These are phyloP conservation scores for Torymus aiolomorphi DNA, from an alignment of 2,888 invertebrate genomes.

Conservation along the genomic window DNA sequence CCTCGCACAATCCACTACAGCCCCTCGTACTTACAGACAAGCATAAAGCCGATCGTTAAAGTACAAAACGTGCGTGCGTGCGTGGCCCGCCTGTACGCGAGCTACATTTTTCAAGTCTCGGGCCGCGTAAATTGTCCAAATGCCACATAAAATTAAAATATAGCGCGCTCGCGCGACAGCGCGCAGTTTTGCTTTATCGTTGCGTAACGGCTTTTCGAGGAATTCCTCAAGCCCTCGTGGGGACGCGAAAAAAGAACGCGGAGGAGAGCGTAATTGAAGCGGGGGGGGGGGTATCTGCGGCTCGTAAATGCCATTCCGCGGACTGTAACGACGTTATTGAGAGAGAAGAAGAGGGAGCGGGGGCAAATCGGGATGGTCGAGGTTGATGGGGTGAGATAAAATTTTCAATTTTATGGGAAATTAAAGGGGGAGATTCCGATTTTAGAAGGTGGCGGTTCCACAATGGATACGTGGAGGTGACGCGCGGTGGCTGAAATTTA, in stretches of 20 bases:
- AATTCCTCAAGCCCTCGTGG: slow-evolving; percentile 27
- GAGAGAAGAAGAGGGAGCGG: neutral
- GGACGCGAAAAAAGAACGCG: neutral
- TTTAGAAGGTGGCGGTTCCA: neutral
- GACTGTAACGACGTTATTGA: neutral
- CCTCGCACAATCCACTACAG: neutral
- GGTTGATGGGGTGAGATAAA: neutral
- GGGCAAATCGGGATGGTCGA: neutral
- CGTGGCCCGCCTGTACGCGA: neutral
- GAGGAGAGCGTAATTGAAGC: slow-evolving; percentile 34
- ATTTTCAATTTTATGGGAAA: slow-evolving; percentile 20
- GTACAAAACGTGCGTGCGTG: no score
- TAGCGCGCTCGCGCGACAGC: slow-evolving; percentile 23
- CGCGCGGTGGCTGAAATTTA: no score
- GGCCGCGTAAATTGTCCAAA: slow-evolving; percentile 41
- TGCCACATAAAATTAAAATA: slow-evolving; percentile 46
- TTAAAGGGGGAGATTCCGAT: neutral
- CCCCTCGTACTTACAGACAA: neutral
- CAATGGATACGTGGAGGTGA: neutral
- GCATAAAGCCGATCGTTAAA: slow-evolving; percentile 45
- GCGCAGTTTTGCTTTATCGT: slow-evolving; percentile 37
- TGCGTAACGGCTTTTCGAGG: slow-evolving; percentile 11
- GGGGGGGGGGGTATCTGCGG: slow-evolving; percentile 3
- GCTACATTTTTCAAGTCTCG: slow-evolving; percentile 22
- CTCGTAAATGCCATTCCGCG: slow-evolving; percentile 30